Base-by-base conservation (phyloP, 1,140 invertebrate genomes). In the Galleria mellonella region DNA sequence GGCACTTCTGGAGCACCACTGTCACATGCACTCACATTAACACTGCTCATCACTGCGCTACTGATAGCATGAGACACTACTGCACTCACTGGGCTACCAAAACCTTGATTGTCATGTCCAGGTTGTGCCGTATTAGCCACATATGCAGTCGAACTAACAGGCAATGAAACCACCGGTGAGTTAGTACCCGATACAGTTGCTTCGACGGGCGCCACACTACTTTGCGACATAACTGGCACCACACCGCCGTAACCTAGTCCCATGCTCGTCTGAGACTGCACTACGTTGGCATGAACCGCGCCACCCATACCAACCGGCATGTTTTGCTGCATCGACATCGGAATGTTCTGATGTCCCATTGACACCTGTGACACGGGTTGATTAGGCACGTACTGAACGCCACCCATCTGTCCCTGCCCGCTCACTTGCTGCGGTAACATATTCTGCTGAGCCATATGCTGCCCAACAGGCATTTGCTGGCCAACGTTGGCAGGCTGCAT, bases 41-140 rank as follows among this genome's bases (percentile, higher is more conserved):
- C 76, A 73, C 64, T 85, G 69, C 73, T 84, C 66, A 81, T 75
- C 58, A 85, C 79, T 42, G 75, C 58, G 54, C 75, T 70, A 81
- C 76, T 86, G 35, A 85, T 72, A 15, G 77, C 75, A 54, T 87
- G 85, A 60, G 85, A 78, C 70, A 83, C 77, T 51, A 79, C 78
- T 30, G 73, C 83, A 85, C 82, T 85, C 49, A 87, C 86, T 27
- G 86, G 86, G 65, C 86, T 87, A 28, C 86, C 86, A 51, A 87
- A 87, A 64, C 81, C 78, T 60, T 86, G 83, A 55, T 72, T 77
- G 54, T 87, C 86, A 55, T 77, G 69, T 39, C 59, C 70, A 9
- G 78, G 56, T 32, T 76, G 70, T 4, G 69, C 64, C 10, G 72
- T 58, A 42, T 71, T 82, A 12, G 63, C 61, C 44, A 78, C 79